Percentiles rank a stretch among this genome's conserved stretches.
Evolutionary conservation across 2,888 invertebrate species (phyloP).

Genomic region (Agrochola circellaris): DNA sequence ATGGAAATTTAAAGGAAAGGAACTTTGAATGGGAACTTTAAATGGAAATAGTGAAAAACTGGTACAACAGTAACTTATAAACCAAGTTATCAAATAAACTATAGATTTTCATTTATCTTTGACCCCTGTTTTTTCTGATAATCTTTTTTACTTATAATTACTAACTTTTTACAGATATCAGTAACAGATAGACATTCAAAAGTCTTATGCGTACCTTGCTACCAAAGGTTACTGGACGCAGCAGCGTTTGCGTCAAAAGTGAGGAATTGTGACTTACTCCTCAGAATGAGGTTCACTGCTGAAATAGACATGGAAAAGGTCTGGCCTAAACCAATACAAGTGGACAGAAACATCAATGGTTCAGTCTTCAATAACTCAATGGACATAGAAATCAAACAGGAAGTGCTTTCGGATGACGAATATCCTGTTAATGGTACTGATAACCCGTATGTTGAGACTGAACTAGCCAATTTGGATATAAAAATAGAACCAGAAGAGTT

Average conservation of each 20-base stretch:
- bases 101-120: neutral
- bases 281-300: slow-evolving; percentile 66
- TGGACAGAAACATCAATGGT: slow-evolving; percentile 76
- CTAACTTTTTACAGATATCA: slow-evolving; percentile 75
- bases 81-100: too few species aligned
- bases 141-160: neutral
- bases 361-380: slow-evolving; percentile 67
- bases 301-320: slow-evolving; percentile 61
- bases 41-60: neutral
- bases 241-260: slow-evolving; percentile 76
- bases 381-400: slow-evolving; percentile 82
- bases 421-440: slow-evolving; percentile 62
- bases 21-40: too few species aligned
- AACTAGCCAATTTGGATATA: slow-evolving; percentile 75
- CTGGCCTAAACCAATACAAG: slow-evolving; percentile 86
- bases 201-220: slow-evolving; percentile 79
- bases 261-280: slow-evolving; percentile 71
- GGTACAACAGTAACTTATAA: too few species aligned
- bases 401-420: slow-evolving; percentile 82
- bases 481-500: slow-evolving; percentile 86
- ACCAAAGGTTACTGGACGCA: slow-evolving; percentile 74
- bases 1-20: too few species aligned
- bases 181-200: slow-evolving; percentile 79
- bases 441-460: slow-evolving; percentile 55
- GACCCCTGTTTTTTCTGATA: neutral